These are phyloP conservation scores for Lateolabrax maculatus DNA, from an alignment of 2,797 vertebrate species.

Conservation along the genomic window DNA sequence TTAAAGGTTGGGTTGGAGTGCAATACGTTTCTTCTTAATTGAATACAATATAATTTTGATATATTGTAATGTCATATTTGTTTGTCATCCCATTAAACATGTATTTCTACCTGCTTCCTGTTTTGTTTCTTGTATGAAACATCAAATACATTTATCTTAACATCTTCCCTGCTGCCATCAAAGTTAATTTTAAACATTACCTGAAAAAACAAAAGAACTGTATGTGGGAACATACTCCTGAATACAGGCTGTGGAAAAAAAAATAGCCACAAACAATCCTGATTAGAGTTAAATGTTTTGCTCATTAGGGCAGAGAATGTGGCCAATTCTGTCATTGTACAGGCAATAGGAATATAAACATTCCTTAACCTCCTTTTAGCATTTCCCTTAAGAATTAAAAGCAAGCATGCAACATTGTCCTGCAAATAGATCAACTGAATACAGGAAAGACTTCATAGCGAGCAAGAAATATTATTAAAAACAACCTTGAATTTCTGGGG, in stretches of 20 bases:
- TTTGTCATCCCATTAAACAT: constrained; percentile 24
- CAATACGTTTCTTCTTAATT: constrained; percentile 22
- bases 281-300: background rate
- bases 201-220: background rate
- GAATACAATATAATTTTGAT: constrained; percentile 8
- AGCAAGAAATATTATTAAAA: background rate
- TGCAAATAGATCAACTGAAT: background rate
- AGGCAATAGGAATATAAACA: background rate
- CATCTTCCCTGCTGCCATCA: background rate
- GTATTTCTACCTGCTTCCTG: constrained; percentile 31
- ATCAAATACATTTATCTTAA: background rate
- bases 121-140: constrained; percentile 6
- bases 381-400: constrained; percentile 6
- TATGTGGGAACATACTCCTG: background rate
- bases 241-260: background rate
- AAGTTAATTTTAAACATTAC: background rate
- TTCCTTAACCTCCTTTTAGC: background rate
- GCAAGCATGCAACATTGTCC: background rate
- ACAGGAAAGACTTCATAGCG: background rate
- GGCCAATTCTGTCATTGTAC: background rate
- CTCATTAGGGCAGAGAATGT: constrained; percentile 2
- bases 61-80: background rate
- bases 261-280: background rate
- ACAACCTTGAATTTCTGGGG: background rate
- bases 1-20: constrained; percentile 36